Conservation (phyloP, 2,113 vertebrate species). For the Python bivittatus region DNA sequence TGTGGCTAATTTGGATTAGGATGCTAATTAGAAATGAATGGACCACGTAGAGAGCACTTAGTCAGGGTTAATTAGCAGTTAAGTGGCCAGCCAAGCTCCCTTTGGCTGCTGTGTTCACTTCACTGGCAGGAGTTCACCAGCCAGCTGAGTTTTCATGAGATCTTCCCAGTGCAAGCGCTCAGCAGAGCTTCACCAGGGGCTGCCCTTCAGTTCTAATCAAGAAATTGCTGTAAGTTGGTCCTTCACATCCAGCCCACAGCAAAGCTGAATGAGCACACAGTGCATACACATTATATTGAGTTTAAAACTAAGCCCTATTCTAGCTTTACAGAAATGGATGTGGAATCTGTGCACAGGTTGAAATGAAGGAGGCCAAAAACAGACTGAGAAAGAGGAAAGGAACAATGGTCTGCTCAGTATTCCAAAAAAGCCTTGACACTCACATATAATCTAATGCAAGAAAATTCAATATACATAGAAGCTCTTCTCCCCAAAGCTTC, state of each 20-base stretch:
- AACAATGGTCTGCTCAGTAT: background rate
- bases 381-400: background rate
- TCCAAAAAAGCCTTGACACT: background rate
- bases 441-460: background rate
- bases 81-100: conserved; percentile 44
- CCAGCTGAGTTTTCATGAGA: background rate
- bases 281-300: background rate
- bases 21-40: conserved; percentile 64
- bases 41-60: conserved; percentile 55
- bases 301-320: background rate
- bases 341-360: background rate
- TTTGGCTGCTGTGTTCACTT: background rate
- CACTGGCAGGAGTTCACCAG: accelerated
- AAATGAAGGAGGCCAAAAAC: background rate
- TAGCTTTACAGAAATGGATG: background rate
- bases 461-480: background rate
- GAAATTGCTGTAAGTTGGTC: background rate
- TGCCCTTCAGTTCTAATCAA: background rate
- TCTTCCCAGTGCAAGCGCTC: background rate
- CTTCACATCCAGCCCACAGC: background rate
- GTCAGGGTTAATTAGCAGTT: conserved; percentile 65
- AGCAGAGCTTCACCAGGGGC: background rate
- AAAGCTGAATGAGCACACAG: accelerated
- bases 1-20: conserved; percentile 63
- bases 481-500: background rate